These are phyloP conservation scores for Noctua janthe DNA, from an alignment of 2,888 invertebrate species.

Conservation along the genomic window DNA sequence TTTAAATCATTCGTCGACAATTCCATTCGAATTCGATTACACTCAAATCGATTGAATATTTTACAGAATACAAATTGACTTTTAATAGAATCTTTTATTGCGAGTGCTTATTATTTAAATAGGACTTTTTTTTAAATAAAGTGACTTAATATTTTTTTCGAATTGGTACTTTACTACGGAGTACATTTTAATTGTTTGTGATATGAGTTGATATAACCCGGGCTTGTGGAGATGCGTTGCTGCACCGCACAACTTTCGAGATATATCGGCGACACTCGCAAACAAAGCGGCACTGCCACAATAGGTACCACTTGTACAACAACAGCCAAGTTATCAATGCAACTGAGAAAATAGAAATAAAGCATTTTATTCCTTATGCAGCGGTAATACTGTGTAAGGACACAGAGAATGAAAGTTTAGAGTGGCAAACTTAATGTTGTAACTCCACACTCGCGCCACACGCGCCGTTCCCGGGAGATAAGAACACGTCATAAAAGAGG, in stretches of 20 bases:
- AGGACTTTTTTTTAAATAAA: conserved; percentile 6
- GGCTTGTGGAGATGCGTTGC: conserved; percentile 76
- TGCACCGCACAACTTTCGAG: conserved; percentile 85
- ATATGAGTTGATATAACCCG: conserved; percentile 73
- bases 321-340: conserved; percentile 73
- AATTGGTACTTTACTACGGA: not conserved
- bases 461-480: conserved; percentile 83
- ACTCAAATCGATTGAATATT: conserved; percentile 50
- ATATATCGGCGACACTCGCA: conserved; percentile 88
- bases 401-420: conserved; percentile 66
- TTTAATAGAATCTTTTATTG: conserved; percentile 50
- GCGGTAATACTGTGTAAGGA: conserved; percentile 67
- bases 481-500: conserved; percentile 88
- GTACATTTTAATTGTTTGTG: conserved; percentile 66
- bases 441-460: conserved; percentile 75
- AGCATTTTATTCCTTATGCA: conserved; percentile 72
- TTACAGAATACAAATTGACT: conserved; percentile 46
- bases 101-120: conserved; percentile 40
- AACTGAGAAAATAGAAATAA: conserved; percentile 46
- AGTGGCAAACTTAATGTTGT: conserved; percentile 70
- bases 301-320: conserved; percentile 82
- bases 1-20: conserved; percentile 55
- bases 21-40: conserved; percentile 59
- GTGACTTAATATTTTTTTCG: not conserved
- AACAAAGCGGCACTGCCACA: conserved; percentile 86